phyloP scores from a whole-genome alignment of 1,140 invertebrate species.

The Rhyzopertha dominica region DNA sequence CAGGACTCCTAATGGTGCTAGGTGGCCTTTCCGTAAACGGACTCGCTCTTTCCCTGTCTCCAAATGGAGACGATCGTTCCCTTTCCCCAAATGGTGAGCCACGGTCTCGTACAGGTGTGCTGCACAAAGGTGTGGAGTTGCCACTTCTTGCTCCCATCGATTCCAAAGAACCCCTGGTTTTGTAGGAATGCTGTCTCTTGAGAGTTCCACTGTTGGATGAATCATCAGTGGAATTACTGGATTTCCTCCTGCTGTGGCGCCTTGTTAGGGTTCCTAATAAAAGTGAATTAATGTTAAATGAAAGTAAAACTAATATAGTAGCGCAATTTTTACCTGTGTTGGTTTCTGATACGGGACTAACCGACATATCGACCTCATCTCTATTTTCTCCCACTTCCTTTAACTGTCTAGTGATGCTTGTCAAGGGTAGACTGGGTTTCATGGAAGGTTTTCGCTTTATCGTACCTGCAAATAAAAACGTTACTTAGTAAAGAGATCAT shows the following conservation, averaged over 20 bases:
- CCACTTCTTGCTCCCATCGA: slow-evolving; percentile 43
- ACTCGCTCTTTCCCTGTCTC: slow-evolving; percentile 45
- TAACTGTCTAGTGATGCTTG: slow-evolving; percentile 82
- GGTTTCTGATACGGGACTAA: slow-evolving; percentile 37
- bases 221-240: slow-evolving; percentile 45
- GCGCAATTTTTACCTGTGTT: slow-evolving; percentile 32
- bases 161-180: slow-evolving; percentile 39
- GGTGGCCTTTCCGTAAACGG: slow-evolving; percentile 44
- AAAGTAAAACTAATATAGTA: too few relatives aligned
- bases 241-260: slow-evolving; percentile 51
- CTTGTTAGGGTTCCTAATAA: too few relatives aligned
- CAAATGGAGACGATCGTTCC: slow-evolving; percentile 36
- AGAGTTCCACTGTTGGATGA: slow-evolving; percentile 53
- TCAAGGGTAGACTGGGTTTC: slow-evolving; percentile 85
- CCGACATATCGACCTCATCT: slow-evolving; percentile 40
- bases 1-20: slow-evolving; percentile 46
- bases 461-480: slow-evolving; percentile 51
- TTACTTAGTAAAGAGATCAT: slow-evolving; percentile 1
- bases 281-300: too few relatives aligned
- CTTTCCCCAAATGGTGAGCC: slow-evolving; percentile 44
- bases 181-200: slow-evolving; percentile 50
- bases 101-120: slow-evolving; percentile 50
- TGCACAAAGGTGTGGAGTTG: slow-evolving; percentile 50
- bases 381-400: slow-evolving; percentile 72
- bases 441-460: slow-evolving; percentile 85